These are phyloP conservation scores for Hecatera dysodea DNA, from an alignment of 2,888 invertebrate genomes.

Conservation along the genomic window DNA sequence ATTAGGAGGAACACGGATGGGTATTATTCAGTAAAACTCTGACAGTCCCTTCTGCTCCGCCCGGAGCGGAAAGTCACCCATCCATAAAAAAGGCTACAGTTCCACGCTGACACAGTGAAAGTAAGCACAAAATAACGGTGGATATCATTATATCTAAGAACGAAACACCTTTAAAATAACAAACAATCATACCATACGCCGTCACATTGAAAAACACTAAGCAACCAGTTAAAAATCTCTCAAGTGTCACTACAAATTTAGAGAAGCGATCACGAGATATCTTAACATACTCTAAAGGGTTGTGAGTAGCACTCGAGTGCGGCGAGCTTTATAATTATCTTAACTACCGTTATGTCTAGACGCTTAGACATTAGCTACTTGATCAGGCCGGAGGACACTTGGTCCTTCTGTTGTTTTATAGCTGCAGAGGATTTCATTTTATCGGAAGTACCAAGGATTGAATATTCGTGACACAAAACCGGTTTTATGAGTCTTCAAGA, in stretches of 20 bases:
- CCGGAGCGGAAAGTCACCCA: no score
- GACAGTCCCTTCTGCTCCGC: no score
- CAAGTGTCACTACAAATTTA: slow-evolving; percentile 65
- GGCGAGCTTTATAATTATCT: slow-evolving; percentile 78
- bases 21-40: no score
- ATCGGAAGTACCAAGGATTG: slow-evolving; percentile 10
- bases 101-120: no score
- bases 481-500: background rate
- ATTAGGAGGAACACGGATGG: no score
- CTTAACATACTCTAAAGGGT: slow-evolving; percentile 81
- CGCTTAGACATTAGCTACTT: slow-evolving; percentile 76
- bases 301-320: slow-evolving; percentile 79
- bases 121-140: no score
- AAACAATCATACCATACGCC: slow-evolving; percentile 5
- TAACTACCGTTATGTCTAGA: slow-evolving; percentile 82
- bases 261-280: slow-evolving; percentile 81
- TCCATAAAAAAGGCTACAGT: no score
- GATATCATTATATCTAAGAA: no score
- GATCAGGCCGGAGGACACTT: slow-evolving; percentile 54
- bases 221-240: slow-evolving; percentile 49
- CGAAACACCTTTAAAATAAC: background rate
- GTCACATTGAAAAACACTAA: slow-evolving; percentile 45
- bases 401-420: slow-evolving; percentile 40
- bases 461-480: slow-evolving; percentile 1
- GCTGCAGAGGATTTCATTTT: slow-evolving; percentile 3